Evolutionary conservation across 1,140 invertebrate genomes (phyloP), one percentile per base, ranked within the genome.

Genomic region (Drosophila subpulchrella): DNA sequence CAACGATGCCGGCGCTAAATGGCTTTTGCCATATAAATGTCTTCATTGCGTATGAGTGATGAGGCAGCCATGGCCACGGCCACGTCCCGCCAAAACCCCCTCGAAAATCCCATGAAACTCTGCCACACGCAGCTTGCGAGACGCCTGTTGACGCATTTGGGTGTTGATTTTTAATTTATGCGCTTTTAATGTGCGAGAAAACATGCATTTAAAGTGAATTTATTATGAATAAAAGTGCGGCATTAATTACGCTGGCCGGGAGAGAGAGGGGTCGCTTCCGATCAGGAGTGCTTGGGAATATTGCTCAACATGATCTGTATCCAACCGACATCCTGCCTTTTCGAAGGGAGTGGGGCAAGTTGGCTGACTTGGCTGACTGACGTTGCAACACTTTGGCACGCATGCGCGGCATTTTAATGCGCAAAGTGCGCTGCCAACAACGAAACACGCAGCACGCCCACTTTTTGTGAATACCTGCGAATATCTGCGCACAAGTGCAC

Each of bases 161-260:
- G 84, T 89, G 84, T 88, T 89, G 81, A 88, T 89, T 83, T 89
- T 78, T 84, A 89, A 88, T 88, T 88, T 88, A 88, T 88, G 84
- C 84, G 84, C 84, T 88, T 88, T 88, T 88, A 88, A 88, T 88
- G 84, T 75, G 84, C 68, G 73, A 80, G 79, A 79, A 89, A 88
- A 88, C 84, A 88, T 84, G 80, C 80, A 88, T 88, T 88, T 88
- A 80, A 89, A 89, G 80, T 71, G 80, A 76, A 84, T 88, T 88
- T 88, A 88, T 88, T 88, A 88, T 89, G 77, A 88, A 89, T 84
- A 82, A 88, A 89, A 84, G 75, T 84, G 80, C 67, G 61, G 75
- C 54, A 57, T 88, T 89, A 83, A 88, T 83, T 88, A 78, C 71
- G 20, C 11, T 17, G 24, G 27, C 39, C 41, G 39, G 4, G 27